Conservation (phyloP, 1,140 invertebrate genomes). For the Nixonia krombeini region DNA sequence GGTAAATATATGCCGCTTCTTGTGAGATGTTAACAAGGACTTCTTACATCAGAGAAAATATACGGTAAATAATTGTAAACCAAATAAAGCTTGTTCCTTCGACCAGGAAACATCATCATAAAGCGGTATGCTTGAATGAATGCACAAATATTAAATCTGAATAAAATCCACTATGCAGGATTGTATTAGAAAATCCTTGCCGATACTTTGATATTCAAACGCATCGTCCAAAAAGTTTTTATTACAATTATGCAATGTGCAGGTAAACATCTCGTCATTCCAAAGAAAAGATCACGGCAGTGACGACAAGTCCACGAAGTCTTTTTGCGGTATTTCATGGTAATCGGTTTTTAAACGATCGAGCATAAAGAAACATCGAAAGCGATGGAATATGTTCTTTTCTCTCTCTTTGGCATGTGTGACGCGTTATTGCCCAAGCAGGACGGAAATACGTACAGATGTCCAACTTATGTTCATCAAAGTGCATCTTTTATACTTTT, state of each 20-base stretch:
- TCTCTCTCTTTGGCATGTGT: neutral
- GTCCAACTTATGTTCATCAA: slow-evolving; percentile 13
- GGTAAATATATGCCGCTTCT: neutral
- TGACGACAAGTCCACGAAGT: slow-evolving; percentile 39
- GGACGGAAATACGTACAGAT: slow-evolving; percentile 51
- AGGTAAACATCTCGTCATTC: slow-evolving; percentile 33
- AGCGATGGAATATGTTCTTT: slow-evolving; percentile 17
- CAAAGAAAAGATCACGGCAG: slow-evolving; percentile 39
- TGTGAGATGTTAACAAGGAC: neutral
- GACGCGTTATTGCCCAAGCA: slow-evolving; percentile 46
- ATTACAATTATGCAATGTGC: neutral
- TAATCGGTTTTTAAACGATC: slow-evolving; percentile 3
- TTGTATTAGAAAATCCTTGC: neutral
- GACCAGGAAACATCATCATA: too few relatives aligned
- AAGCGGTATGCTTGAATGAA: too few relatives aligned
- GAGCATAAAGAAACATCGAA: slow-evolving; percentile 29
- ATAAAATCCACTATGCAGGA: neutral
- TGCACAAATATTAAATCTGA: too few relatives aligned
- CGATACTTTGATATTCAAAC: neutral
- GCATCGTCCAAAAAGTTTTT: neutral
- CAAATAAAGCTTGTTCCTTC: too few relatives aligned
- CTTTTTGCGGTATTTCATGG: slow-evolving; percentile 11
- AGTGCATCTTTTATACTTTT: neutral
- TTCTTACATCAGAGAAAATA: neutral
- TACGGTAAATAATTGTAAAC: too few relatives aligned